Evolutionary conservation across 2,888 invertebrate species (phyloP), one percentile per base, ranked within the genome.

Genomic region (Diaphora mendica): DNA sequence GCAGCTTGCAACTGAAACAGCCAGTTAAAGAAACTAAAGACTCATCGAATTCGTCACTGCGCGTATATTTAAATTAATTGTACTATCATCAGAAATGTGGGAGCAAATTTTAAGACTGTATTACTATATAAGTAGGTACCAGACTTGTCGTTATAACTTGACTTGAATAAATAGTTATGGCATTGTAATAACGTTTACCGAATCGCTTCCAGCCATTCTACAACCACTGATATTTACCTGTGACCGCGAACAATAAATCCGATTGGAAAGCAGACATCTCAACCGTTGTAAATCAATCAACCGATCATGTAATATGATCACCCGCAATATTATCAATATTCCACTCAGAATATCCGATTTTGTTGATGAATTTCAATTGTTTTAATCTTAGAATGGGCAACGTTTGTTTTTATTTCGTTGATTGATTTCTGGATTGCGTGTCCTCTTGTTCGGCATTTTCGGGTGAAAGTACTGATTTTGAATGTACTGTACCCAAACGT

Each of bases 261-360:
- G 89, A 91, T 93, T 91, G 87, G 91, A 92, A 91, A 93, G 90
- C 90, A 89, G 89, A 85, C 89, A 90, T 89, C 87, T 86, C 87
- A 84, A 83, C 86, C 88, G 90, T 87, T 87, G 91, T 91, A 91
- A 92, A 93, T 93, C 93, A 93, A 93, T 93, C 93, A 91, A 85
- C 84, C 80, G 82, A 74, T 83, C 90, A 90, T 92, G 91, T 93
- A 92, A 92, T 92, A 93, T 90, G 91, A 92, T 91, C 89, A 86
- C 86, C 87, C 88, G 88, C 89, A 86, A 87, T 90, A 87, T 90
- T 91, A 91, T 91, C 89, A 91, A 90, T 88, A 88, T 89, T 80
- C 84, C 77, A 81, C 80, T 82, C 73, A 72, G 81, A 81, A 82
- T 87, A 86, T 85, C 81, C 82, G 85, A 84, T 81, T 80, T 78